A percentile compares a stretch with the other conserved stretches of the same genome.
Conservation (phyloP, 2,888 invertebrate genomes). For the Dugesia japonica region DNA sequence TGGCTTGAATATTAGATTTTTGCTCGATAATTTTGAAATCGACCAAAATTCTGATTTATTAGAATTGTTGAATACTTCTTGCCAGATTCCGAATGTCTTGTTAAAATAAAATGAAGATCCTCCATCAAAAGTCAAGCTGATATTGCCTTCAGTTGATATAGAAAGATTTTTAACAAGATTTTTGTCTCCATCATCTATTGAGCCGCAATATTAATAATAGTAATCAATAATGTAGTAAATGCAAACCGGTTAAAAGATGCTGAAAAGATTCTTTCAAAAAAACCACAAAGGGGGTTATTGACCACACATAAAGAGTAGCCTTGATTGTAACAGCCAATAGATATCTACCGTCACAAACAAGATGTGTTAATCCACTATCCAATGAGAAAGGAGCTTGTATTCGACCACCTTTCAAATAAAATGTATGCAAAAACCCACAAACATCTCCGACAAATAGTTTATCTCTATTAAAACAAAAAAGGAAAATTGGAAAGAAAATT, state of each 20-base stretch:
- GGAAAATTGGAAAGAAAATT: not conserved
- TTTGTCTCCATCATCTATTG: not conserved
- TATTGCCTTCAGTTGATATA: not conserved
- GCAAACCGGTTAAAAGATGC: slow-evolving; percentile 22
- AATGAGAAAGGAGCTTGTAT: slow-evolving; percentile 20
- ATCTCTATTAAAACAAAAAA: slow-evolving; percentile 13
- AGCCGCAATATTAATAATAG: not conserved
- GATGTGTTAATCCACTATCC: slow-evolving; percentile 21
- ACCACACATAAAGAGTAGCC: slow-evolving; percentile 23
- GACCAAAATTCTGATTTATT: not conserved
- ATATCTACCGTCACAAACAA: not conserved
- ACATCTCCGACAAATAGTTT: slow-evolving; percentile 22
- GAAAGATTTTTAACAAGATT: not conserved
- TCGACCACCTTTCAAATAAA: slow-evolving; percentile 23
- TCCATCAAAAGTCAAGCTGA: not conserved
- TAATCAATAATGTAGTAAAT: not conserved
- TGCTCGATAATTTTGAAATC: not conserved
- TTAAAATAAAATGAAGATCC: not conserved
- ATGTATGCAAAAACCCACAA: not conserved
- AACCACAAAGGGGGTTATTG: not conserved
- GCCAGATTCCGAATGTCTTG: not conserved
- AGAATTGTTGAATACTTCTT: slow-evolving; percentile 12
- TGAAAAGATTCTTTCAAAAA: slow-evolving; percentile 26
- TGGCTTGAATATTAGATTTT: not conserved
- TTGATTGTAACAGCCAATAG: slow-evolving; percentile 22